Conservation (phyloP, 2,888 invertebrate genomes). For the Syrista parreyssii region DNA sequence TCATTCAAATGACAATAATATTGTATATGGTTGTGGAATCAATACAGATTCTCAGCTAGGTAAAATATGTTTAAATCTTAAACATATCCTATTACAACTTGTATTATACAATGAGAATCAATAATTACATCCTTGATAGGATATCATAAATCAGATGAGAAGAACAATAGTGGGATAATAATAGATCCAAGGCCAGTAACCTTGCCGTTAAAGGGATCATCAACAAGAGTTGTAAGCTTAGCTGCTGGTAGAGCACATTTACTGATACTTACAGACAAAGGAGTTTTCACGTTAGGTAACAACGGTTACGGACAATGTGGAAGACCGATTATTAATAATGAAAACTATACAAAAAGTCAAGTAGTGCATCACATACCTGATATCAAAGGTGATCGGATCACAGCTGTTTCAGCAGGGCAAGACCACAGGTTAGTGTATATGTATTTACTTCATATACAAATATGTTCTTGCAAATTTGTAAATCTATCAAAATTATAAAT, state of each 20-base stretch:
- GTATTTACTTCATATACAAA: neutral
- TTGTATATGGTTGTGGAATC: constrained; percentile 88
- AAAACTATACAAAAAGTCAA: constrained; percentile 78
- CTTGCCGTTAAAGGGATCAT: constrained; percentile 74
- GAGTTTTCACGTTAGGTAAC: constrained; percentile 87
- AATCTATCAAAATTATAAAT: constrained; percentile 12
- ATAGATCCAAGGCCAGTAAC: constrained; percentile 78
- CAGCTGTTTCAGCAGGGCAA: constrained; percentile 85
- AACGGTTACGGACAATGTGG: constrained; percentile 97
- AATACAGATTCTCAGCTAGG: constrained; percentile 95
- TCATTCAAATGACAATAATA: constrained; percentile 72
- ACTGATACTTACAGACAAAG: constrained; percentile 81
- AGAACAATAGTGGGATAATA: constrained; percentile 76
- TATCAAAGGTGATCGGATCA: constrained; percentile 73
- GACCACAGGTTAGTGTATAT: constrained; percentile 79
- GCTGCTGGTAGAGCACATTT: constrained; percentile 92
- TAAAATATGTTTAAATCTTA: constrained; percentile 51
- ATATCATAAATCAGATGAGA: constrained; percentile 68
- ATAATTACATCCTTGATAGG: constrained; percentile 38
- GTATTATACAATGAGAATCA: neutral
- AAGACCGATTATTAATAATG: constrained; percentile 79
- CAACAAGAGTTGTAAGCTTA: constrained; percentile 69
- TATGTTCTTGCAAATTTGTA: constrained; percentile 15
- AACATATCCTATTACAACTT: neutral
- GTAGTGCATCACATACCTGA: constrained; percentile 75